Evolutionary conservation across 2,113 vertebrate species (phyloP), one percentile per base, ranked within the genome.

Genomic region (Stegastes partitus): DNA sequence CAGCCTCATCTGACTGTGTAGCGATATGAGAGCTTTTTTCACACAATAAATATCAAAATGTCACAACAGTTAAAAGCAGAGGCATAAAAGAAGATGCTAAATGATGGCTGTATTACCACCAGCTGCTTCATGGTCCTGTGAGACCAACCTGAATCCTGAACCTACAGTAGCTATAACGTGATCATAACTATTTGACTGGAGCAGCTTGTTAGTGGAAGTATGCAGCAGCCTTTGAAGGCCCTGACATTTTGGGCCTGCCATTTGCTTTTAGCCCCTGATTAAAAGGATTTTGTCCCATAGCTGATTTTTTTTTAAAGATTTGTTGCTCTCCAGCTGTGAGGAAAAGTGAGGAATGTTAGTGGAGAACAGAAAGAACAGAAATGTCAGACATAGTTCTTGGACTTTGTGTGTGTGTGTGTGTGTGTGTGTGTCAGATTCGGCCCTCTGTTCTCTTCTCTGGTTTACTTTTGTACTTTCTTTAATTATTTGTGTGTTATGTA

Each of bases 231-330:
- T 66, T 2, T 11, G 19, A 25, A 58, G 25, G 25, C 9, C 39
- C 26, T 69, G 26, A 37, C 44, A 25, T 45, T 55, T 63, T 74
- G 23, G 34, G 1, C 47, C 22, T 64, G 25, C 53, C 53, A 19
- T 42, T 47, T 69, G 51, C n/a, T 25, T 74, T 62, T 3, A 49
- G 28, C 10, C 25, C 11, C 57, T 22, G 28, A 34, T 53, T 39
- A 50, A 39, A 21, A 21, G 39, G 22, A 0, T 19, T 16, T 55
- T 54, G 3, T 12, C 3, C 4, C 10, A 42, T 9, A 37, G 25
- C 19, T 49, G 0, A 53, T 64, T 42, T 74, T 73, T 26, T 73
- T 22, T 22, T 5, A 37, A 53, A 63, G 25, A 11, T 28, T 53
- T 69, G 21, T 62, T 34, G 15, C 50, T 42, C 44, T 56, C 18